Base-by-base conservation (phyloP, 2,797 vertebrate species). In the Hippocampus kuda region DNA sequence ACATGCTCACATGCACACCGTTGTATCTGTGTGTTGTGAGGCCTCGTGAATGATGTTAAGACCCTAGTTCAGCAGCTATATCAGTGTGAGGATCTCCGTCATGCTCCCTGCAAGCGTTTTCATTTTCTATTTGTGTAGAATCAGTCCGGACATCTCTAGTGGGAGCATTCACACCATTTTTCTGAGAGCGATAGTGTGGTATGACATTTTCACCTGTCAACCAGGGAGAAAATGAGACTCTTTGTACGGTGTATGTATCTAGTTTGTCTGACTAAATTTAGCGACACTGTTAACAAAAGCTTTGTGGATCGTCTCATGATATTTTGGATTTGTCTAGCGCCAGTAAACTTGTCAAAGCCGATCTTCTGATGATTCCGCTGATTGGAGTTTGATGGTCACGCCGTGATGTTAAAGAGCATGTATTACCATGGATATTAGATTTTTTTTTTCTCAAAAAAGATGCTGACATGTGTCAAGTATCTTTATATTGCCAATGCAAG, bases 341-440 rank as follows among this genome's bases (percentile, higher is more conserved):
- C 16, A 1, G 22, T 46, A 46, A 46, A 48, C 42, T 46, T 26
- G 38, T 44, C 42, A 24, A 26, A 65, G 24, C 44, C 24, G 15
- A 65, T 65, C n/a, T 65, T 64, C 20, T 65, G 42, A 46, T 48
- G 42, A 46, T 63, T 44, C 38, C 61, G 2, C 8, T 42, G 38
- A 63, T 46, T 26, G 70, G 70, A 79, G 72, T 82, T 81, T 84
- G 72, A 73, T 72, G 80, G 77, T 77, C 70, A 57, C 63, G 53
- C 69, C 79, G 38, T 1, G 24, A 49, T 83, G 85, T 90, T 88
- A 88, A 74, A 83, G 90, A 85, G 89, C 91, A 56, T 72, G 80
- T 85, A 89, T 90, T 88, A 91, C 90, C 83, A 83, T 83, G 79
- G 82, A 78, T 82, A 74, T 84, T 81, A 64, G 75, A 81, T 83